Conservation (phyloP, 2,888 invertebrate species). For the Bugulina stolonifera region DNA sequence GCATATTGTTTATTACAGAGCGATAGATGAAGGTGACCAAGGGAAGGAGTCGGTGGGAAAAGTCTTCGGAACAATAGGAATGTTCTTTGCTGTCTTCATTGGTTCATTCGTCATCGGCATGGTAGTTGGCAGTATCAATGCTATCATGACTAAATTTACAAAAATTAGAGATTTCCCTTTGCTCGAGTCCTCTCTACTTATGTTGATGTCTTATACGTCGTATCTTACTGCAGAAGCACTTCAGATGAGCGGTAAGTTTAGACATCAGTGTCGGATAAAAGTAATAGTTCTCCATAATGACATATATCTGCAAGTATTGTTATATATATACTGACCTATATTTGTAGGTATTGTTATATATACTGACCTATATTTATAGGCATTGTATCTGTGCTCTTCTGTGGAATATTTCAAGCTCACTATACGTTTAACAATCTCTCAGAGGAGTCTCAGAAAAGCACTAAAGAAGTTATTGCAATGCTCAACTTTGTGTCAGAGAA, state of each 20-base stretch:
- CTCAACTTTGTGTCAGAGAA: conserved; percentile 94
- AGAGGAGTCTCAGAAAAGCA: conserved; percentile 74
- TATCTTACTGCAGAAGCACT: conserved; percentile 94
- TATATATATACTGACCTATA: background rate
- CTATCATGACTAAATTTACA: conserved; percentile 83
- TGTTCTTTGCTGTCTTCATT: conserved; percentile 86
- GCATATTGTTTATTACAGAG: conserved; percentile 34
- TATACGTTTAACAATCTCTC: conserved; percentile 96
- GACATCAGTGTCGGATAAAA: too few relatives aligned
- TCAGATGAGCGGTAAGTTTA: conserved; percentile 76
- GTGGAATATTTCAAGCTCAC: conserved; percentile 98
- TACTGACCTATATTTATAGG: conserved; percentile 44
- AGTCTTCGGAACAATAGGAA: conserved; percentile 79
- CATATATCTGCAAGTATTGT: too few relatives aligned
- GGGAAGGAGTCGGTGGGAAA: conserved; percentile 60
- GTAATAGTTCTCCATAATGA: too few relatives aligned
- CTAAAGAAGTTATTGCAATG: conserved; percentile 82
- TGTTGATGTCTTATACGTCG: conserved; percentile 94
- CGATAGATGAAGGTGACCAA: conserved; percentile 36
- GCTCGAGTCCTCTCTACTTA: conserved; percentile 90
- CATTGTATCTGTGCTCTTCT: conserved; percentile 93
- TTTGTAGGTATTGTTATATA: background rate
- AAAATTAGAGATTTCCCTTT: conserved; percentile 88
- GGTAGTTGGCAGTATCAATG: conserved; percentile 84
- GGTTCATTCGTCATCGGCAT: conserved; percentile 86